Conservation (phyloP, 2,888 invertebrate genomes). For the Cerceris ruficornis region DNA sequence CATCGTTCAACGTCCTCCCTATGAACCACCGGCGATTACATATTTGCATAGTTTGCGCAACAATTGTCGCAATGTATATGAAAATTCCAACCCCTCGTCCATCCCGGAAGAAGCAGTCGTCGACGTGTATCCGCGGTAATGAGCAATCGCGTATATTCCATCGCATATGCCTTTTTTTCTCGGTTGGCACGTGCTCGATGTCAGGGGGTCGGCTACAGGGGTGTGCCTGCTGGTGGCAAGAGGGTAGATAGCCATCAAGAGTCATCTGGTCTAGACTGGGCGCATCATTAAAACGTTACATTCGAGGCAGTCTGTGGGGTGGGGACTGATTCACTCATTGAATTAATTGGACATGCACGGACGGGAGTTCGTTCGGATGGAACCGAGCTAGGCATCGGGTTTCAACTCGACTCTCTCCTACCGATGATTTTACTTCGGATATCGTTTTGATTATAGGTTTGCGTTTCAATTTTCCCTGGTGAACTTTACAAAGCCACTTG, state of each 20-base stretch:
- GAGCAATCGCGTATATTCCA: conserved; percentile 62
- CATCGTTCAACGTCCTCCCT: neutral
- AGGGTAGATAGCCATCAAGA: conserved; percentile 80
- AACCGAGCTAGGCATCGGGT: conserved; percentile 20
- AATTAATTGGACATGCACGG: conserved; percentile 77
- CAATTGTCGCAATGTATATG: too few species aligned
- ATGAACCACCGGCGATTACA: neutral
- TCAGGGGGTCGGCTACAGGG: conserved; percentile 58
- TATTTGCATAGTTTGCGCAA: too few species aligned
- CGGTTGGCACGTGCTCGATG: conserved; percentile 73
- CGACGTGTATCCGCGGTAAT: conserved; percentile 44
- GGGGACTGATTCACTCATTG: conserved; percentile 77
- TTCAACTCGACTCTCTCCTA: neutral
- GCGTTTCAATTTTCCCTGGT: neutral
- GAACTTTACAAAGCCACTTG: too few species aligned
- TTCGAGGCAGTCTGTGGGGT: conserved; percentile 51
- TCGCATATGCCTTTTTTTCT: conserved; percentile 66
- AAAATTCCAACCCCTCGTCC: neutral
- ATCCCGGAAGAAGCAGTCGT: conserved; percentile 31
- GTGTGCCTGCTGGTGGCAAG: conserved; percentile 79
- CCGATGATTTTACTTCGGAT: neutral
- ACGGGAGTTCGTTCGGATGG: conserved; percentile 55
- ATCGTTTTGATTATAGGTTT: neutral
- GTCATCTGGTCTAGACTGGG: conserved; percentile 77
- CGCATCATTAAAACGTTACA: conserved; percentile 77